Evolutionary conservation across 2,797 vertebrate species (phyloP).

Genomic region (Aplochiton taeniatus): DNA sequence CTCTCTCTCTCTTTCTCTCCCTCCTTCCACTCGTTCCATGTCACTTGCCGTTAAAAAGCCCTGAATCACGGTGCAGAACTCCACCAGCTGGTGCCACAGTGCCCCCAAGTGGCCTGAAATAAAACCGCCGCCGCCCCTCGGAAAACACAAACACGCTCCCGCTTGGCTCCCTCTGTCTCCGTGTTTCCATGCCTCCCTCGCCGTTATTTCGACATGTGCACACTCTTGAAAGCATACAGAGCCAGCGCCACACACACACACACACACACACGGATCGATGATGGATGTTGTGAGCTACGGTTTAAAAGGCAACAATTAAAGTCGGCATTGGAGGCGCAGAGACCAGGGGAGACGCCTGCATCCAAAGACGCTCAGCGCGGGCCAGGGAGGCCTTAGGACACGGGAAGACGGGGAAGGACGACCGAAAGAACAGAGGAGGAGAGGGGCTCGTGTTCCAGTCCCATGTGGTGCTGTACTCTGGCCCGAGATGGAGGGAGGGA

Average conservation of each 20-base stretch:
- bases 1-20: constrained; percentile 27
- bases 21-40: constrained; percentile 45
- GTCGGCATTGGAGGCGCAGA: constrained; percentile 25
- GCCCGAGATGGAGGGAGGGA: not conserved
- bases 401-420: no score
- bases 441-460: no score
- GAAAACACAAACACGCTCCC: not conserved
- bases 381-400: no score
- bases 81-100: constrained; percentile 66
- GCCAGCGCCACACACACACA: constrained; percentile 23
- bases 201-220: no score
- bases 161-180: no score
- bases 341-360: not conserved
- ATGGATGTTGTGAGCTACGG: constrained; percentile 50
- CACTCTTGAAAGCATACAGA: not conserved
- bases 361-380: no score
- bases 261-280: constrained; percentile 19
- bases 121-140: not conserved
- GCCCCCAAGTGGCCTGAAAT: constrained; percentile 67
- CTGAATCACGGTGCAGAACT: not conserved
- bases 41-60: constrained; percentile 33
- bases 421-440: no score
- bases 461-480: not conserved
- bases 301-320: constrained; percentile 53
- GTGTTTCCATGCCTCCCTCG: no score